These are phyloP conservation scores for Pomatostomus ruficeps DNA, from an alignment of 2,113 vertebrate genomes.

Conservation along the genomic window DNA sequence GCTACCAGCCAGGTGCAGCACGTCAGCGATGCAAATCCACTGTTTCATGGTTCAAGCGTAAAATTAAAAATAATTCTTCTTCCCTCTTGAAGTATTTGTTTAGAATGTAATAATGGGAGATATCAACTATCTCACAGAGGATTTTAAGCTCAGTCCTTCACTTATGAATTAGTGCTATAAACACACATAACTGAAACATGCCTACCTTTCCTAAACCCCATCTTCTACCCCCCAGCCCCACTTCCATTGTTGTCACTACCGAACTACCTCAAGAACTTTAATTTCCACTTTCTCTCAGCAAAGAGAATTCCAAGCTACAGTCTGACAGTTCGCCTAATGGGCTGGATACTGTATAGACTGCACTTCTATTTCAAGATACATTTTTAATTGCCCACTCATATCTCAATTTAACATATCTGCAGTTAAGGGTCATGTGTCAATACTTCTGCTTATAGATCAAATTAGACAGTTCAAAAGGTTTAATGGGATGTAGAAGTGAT, in stretches of 20 bases:
- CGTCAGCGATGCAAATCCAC: fast-evolving
- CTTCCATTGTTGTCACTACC: background rate
- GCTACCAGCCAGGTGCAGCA: background rate
- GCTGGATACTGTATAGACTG: background rate
- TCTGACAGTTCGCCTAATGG: background rate
- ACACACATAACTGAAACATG: fast-evolving
- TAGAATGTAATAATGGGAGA: background rate
- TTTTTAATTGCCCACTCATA: background rate
- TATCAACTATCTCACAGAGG: background rate
- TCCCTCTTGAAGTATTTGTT: background rate
- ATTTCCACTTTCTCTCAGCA: background rate
- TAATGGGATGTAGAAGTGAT: background rate
- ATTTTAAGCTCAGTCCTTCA: background rate
- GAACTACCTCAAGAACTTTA: background rate
- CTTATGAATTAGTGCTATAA: background rate
- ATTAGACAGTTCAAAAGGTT: background rate
- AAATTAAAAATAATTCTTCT: background rate
- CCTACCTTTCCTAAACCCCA: background rate
- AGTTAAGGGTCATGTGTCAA: background rate
- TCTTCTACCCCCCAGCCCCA: background rate
- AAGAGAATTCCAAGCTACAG: background rate
- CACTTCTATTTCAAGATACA: slow-evolving; percentile 1
- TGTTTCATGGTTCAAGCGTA: background rate
- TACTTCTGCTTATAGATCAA: background rate
- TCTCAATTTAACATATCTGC: background rate